Evolutionary conservation across 1,140 invertebrate genomes (phyloP), one percentile per base, ranked within the genome.

Genomic region (Zaprionus taronus): DNA sequence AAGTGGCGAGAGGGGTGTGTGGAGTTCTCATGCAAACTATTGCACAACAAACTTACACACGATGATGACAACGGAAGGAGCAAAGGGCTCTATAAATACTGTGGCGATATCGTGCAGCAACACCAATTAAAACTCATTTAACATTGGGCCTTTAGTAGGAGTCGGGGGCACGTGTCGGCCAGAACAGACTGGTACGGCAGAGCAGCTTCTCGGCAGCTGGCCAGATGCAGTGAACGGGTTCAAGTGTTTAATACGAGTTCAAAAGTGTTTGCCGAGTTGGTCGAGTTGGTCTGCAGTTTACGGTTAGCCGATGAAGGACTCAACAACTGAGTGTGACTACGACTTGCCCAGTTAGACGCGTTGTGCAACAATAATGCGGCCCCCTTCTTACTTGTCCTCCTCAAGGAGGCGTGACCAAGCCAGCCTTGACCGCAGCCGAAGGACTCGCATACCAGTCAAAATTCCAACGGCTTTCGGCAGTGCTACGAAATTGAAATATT

Each of bases 121-220:
- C 78, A 81, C 84, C 85, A 87, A 87, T 87, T 87, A 89, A 90
- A 87, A 87, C 81, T 81, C 85, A 90, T 87, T 87, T 87, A 89
- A 90, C 85, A 84, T 90, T 51, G 60, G 44, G 55, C 76, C 68
- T 17, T 17, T 24, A 44, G 20, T 31, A 49, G 49, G 17, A 47
- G 47, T 22, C 56, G 51, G 44, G 36, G 51, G 51, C 34, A 26
- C 57, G 20, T 26, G 64, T 63, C 62, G 14, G 34, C 4, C 2
- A 6, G 28, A 20, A 38, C 34, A 22, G 41, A 51, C 28, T 34
- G 41, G 17, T 34, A 11, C 22, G 34, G 17, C 38, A 49, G 55
- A 26, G 24, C 31, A 38, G 44, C 9, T 22, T 49, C 57, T 62
- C 63, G 67, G 65, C 38, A 47, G 68, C 77, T 78, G 72, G 66